Evolutionary conservation across 2,113 vertebrate genomes (phyloP).

Genomic region (Phasianus colchicus): DNA sequence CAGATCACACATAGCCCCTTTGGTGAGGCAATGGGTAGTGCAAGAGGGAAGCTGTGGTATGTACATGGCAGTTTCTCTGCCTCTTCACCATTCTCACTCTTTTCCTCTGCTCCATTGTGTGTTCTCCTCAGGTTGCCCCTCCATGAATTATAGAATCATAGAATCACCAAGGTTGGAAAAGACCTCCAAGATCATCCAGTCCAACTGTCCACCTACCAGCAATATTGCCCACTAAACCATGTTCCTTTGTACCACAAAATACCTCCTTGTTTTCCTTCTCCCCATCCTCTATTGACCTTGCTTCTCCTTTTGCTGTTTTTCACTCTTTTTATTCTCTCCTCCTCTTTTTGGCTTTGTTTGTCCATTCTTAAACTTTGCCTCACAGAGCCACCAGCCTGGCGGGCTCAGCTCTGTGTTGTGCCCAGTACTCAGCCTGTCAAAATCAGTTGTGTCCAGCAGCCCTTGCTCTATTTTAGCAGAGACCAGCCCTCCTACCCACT

Average conservation of each 20-base stretch:
- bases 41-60: not conserved
- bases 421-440: not conserved
- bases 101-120: not conserved
- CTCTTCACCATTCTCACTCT: not conserved
- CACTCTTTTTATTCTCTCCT: not conserved
- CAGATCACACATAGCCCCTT: not conserved
- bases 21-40: not conserved
- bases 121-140: not conserved
- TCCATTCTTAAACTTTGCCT: not conserved
- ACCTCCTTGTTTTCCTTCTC: not conserved
- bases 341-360: not conserved
- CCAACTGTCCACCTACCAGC: too few species aligned
- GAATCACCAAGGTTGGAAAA: too few species aligned
- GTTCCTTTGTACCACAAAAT: not conserved
- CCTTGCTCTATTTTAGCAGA: not conserved
- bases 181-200: too few species aligned
- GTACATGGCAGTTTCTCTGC: not conserved
- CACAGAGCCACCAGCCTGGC: not conserved
- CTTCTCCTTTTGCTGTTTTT: not conserved
- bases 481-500: not conserved
- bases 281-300: not conserved
- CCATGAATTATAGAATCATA: too few species aligned
- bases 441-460: not conserved
- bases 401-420: not conserved
- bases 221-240: too few species aligned